Base-by-base conservation (phyloP, 2,113 vertebrate species). In the Gymnorhina tibicen region DNA sequence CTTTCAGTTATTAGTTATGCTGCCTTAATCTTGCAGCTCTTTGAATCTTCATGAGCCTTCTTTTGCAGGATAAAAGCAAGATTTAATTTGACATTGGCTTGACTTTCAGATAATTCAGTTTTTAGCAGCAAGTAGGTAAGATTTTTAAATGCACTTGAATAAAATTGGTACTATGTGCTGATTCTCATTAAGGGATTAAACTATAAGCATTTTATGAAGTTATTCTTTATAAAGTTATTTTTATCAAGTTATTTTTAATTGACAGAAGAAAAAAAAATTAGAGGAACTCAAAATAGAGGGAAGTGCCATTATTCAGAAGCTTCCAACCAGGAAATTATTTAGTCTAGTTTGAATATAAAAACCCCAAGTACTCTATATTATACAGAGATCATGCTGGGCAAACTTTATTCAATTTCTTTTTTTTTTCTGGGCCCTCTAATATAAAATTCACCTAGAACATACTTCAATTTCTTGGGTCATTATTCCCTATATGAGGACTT, bases 101-200 rank as follows among this genome's bases (percentile, higher is more conserved):
- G 76, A 92, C 95, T 95, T 96, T 83, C 60, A 89, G 47, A 59
- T 84, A 92, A 90, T 49, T 87, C 72, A 52, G 6, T 46, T 95
- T 88, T 91, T 91, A 95, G 68, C 84, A 63, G 68, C 35, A 67
- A 80, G 76, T 77, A 84, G 83, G 85, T 97, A 92, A 86, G 72
- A 81, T 63, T 96, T 94, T 94, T 81, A 60, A 94, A 93, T 62
- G 52, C n/a, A 39, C 44, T 90, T 87, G 58, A 94, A 95, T 81
- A 68, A 75, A 92, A 81, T 86, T 72, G 41, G 39, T 92, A 37
- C 41, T 84, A 46, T 77, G 30, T 88, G 52, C 83, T 82, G 89
- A 95, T 94, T 95, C 89, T 93, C 66, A 89, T 89, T 96, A 94
- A 70, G 89, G 93, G 86, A 95, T 96, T 96, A 96, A 91, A 84